A percentile compares a stretch with the other conserved stretches of the same genome.
phyloP scores from a whole-genome alignment of 2,113 vertebrate genomes.

The Sorex fumeus region DNA sequence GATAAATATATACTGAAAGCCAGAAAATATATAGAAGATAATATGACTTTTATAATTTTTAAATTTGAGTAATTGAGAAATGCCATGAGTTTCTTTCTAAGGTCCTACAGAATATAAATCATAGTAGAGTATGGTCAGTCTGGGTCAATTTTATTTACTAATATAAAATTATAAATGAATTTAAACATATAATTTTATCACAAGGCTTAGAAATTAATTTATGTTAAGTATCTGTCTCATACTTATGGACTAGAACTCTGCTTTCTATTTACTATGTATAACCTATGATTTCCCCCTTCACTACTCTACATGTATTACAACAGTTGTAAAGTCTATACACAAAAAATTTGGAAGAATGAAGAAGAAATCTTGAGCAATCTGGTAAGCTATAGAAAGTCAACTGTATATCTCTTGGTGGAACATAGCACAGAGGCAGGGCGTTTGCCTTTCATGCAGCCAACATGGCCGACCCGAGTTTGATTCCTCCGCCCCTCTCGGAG shows the following conservation, averaged over 20 bases:
- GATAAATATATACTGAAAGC: too few relatives aligned
- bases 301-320: neutral
- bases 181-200: neutral
- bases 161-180: conserved; percentile 1
- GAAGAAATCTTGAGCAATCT: neutral
- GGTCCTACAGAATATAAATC: neutral
- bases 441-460: too few relatives aligned
- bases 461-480: too few relatives aligned
- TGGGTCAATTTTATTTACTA: neutral
- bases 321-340: neutral
- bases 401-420: neutral
- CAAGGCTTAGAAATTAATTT: too few relatives aligned
- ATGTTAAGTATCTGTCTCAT: too few relatives aligned
- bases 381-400: conserved; percentile 53
- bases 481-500: too few relatives aligned
- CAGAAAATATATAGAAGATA: too few relatives aligned
- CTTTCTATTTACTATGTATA: neutral
- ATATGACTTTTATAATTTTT: too few relatives aligned
- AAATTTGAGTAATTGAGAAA: neutral
- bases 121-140: neutral
- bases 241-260: conserved; percentile 27
- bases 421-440: too few relatives aligned
- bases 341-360: neutral
- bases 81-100: neutral
- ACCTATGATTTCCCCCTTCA: neutral